phyloP scores from a whole-genome alignment of 2,113 vertebrate species.

The Corythoichthys intestinalis region DNA sequence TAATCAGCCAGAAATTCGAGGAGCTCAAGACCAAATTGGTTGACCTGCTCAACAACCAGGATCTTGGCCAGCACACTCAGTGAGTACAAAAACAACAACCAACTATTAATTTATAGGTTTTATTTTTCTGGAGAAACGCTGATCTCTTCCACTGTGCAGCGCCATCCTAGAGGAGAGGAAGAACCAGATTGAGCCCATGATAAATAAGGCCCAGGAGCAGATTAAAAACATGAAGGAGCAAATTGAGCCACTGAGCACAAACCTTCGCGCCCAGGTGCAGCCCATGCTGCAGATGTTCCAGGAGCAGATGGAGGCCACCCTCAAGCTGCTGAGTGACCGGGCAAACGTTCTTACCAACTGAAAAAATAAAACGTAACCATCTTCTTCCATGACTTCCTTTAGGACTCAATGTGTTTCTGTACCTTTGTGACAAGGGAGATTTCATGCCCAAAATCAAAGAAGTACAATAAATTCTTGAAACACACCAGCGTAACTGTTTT shows the following conservation, averaged over 20 bases:
- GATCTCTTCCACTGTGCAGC: conserved; percentile 32
- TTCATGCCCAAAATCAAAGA: neutral
- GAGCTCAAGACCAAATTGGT: conserved; percentile 46
- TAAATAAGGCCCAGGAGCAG: conserved; percentile 44
- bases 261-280: conserved; percentile 42
- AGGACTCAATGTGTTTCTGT: neutral
- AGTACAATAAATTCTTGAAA: conserved; percentile 16
- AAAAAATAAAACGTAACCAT: neutral
- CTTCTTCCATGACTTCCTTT: neutral
- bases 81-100: conserved; percentile 36
- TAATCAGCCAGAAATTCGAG: conserved; percentile 44
- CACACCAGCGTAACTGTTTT: neutral
- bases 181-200: conserved; percentile 51
- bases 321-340: conserved; percentile 9
- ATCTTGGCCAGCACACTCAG: conserved; percentile 49
- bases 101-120: no score
- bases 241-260: conserved; percentile 43
- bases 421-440: neutral
- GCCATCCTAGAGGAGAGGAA: conserved; percentile 37
- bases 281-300: conserved; percentile 39
- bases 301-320: conserved; percentile 37
- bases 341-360: conserved; percentile 28
- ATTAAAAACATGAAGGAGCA: conserved; percentile 42
- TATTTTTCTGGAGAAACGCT: neutral
- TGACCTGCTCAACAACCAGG: conserved; percentile 23